Conservation (phyloP, 2,113 vertebrate species). For the Parus major region DNA sequence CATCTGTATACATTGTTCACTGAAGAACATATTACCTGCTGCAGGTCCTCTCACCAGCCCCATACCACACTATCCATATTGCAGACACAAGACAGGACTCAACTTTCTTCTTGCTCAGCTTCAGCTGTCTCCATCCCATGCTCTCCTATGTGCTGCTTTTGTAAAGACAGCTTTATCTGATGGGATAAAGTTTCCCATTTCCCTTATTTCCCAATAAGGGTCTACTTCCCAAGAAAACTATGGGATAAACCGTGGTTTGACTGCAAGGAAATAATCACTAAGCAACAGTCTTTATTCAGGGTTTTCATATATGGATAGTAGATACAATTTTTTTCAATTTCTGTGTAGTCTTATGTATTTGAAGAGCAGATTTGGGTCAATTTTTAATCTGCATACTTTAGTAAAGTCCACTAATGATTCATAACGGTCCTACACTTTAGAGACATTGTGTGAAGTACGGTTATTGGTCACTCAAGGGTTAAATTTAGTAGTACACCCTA, state of each 20-base stretch:
- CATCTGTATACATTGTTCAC: neutral
- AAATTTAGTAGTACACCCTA: neutral
- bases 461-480: neutral
- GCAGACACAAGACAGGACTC: neutral
- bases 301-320: neutral
- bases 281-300: neutral
- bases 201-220: neutral
- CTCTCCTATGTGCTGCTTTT: neutral
- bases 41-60: neutral
- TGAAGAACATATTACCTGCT: neutral
- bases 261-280: neutral
- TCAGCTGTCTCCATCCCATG: neutral
- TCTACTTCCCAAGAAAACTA: neutral
- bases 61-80: rapidly evolving
- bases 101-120: neutral
- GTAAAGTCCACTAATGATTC: neutral
- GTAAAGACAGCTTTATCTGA: neutral
- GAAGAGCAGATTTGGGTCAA: neutral
- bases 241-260: neutral
- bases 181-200: neutral
- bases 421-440: neutral
- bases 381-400: neutral
- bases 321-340: neutral
- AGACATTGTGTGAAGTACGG: neutral
- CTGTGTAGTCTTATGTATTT: neutral